These are phyloP conservation scores for Monochamus alternatus DNA, from an alignment of 2,888 invertebrate genomes.

Conservation along the genomic window DNA sequence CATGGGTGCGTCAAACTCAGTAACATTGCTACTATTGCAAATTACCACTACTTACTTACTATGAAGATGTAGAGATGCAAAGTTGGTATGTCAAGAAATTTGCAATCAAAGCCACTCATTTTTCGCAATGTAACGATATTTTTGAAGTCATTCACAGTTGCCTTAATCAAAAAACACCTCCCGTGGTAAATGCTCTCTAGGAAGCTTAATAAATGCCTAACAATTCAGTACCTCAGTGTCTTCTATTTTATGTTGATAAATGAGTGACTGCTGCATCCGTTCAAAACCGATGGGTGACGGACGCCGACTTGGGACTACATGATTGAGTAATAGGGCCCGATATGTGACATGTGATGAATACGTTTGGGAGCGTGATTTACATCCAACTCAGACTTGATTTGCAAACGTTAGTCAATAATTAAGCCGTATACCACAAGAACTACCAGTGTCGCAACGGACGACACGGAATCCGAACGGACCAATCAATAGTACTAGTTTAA, in stretches of 20 bases:
- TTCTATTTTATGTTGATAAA: conserved; percentile 34
- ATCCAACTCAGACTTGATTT: conserved; percentile 39
- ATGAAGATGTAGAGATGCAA: too few relatives aligned
- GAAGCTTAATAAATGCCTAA: too few relatives aligned
- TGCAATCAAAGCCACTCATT: too few relatives aligned
- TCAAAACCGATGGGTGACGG: conserved; percentile 38
- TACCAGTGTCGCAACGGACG: not conserved
- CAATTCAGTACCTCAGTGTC: not conserved
- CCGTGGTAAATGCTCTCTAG: too few relatives aligned
- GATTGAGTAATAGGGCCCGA: conserved; percentile 45
- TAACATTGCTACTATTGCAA: too few relatives aligned
- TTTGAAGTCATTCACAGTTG: too few relatives aligned
- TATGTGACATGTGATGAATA: conserved; percentile 48
- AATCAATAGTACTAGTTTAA: not conserved
- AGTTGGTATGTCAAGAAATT: too few relatives aligned
- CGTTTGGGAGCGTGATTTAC: conserved; percentile 45
- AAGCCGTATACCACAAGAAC: conserved; percentile 32
- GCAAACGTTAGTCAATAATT: conserved; percentile 43
- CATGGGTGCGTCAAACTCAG: too few relatives aligned
- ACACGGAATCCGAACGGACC: not conserved
- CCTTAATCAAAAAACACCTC: too few relatives aligned
- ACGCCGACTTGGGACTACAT: conserved; percentile 44
- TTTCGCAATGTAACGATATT: too few relatives aligned
- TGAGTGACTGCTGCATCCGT: conserved; percentile 46
- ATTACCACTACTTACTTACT: too few relatives aligned